Evolutionary conservation across 2,888 invertebrate species (phyloP), one percentile per base, ranked within the genome.

Genomic region (Drosophila macrospina): DNA sequence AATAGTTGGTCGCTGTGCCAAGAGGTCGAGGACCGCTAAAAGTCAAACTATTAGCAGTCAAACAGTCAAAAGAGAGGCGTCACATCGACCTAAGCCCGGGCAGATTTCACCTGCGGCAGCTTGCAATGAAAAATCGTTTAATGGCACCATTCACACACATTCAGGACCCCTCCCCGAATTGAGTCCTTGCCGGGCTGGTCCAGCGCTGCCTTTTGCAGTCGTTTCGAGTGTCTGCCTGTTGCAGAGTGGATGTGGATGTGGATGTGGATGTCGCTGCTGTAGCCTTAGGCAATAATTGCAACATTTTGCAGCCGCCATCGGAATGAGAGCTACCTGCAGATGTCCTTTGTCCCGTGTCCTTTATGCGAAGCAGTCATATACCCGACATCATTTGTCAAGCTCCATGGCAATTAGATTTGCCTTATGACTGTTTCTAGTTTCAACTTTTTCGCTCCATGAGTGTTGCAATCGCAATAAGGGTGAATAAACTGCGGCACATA

Each of bases 51-150:
- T 13, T 42, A 76, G 72, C 69, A 61, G 69, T 72, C 45, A 74
- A 72, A 80, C 71, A 68, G 71, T 71, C 66, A 70, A 64, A 63
- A 45, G 24, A 26, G 24, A 7, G 44, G 37, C 24, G 47, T 20
- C 47, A 48, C 37, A 34, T 41, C 45, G 42, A 45, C 24, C 77
- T 45, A 44, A 64, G 64, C 61, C 59, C 55, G 57, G 52, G 41
- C 70, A 56, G 70, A 78, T 81, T 87, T 83, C 87, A 90, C 90
- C 90, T 89, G 91, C 84, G 90, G 90, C 90, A 89, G 75, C 85
- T 84, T 87, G 91, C 90, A 81, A 89, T 90, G 91, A 90, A 90
- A 90, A 90, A 91, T 90, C 91, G 90, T 86, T 90, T 91, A 91
- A 90, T 90, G 90, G 89, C 91, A 88, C 89, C 90, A 88, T 88